These are phyloP conservation scores for Thaumetopoea pityocampa DNA, from an alignment of 1,140 invertebrate genomes.

Conservation along the genomic window DNA sequence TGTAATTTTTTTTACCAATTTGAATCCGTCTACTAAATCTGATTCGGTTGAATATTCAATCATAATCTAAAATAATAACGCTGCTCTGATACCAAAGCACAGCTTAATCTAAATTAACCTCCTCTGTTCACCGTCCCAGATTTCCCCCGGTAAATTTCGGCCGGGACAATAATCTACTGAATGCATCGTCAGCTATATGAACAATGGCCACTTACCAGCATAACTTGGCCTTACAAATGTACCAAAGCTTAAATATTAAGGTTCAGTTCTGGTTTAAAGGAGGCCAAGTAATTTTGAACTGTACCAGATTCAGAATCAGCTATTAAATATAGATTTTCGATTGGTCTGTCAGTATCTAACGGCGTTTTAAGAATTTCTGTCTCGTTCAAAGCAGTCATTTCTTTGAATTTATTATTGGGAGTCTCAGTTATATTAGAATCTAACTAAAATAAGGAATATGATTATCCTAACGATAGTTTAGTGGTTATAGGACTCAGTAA, in stretches of 20 bases:
- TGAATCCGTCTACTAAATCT: too few relatives aligned
- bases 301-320: conserved; percentile 18
- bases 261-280: background rate
- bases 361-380: conserved; percentile 12
- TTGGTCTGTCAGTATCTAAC: conserved; percentile 21
- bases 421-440: conserved; percentile 1
- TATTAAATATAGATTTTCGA: conserved; percentile 35
- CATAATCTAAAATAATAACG: conserved; percentile 15
- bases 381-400: conserved; percentile 1
- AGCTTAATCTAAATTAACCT: conserved; percentile 29
- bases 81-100: conserved; percentile 14
- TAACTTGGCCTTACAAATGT: conserved; percentile 8
- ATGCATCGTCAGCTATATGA: conserved; percentile 29
- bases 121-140: conserved; percentile 10
- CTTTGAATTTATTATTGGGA: background rate
- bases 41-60: conserved; percentile 3
- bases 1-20: too few relatives aligned
- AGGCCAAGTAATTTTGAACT: conserved; percentile 20
- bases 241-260: background rate
- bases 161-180: conserved; percentile 30
- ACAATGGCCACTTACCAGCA: conserved; percentile 17
- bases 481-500: too few relatives aligned
- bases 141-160: conserved; percentile 29
- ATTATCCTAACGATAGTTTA: too few relatives aligned
- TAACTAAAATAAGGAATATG: background rate